Evolutionary conservation across 2,797 vertebrate species (phyloP).

Genomic region (Gallinago nigripennis): DNA sequence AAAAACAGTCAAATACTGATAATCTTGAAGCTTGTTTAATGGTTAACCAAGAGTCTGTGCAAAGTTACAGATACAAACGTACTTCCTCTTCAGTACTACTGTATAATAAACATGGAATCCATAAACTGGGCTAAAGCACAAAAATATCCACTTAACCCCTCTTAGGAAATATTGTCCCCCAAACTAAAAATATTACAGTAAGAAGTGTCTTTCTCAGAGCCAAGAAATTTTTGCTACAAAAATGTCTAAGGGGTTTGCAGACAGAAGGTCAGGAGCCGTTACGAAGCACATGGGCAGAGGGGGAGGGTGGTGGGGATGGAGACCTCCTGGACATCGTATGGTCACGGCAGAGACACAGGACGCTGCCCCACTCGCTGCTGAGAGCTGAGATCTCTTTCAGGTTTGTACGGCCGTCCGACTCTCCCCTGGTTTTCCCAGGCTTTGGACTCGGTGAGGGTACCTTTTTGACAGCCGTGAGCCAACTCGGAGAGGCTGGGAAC

Average conservation of each 20-base stretch:
- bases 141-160: constrained; percentile 77
- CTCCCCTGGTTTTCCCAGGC: background rate
- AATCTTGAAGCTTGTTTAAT: constrained; percentile 72
- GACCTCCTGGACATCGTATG: background rate
- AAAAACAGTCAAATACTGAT: constrained; percentile 80
- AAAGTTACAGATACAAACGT: constrained; percentile 81
- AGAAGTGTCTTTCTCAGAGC: constrained; percentile 79
- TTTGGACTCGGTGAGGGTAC: background rate
- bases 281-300: constrained; percentile 55
- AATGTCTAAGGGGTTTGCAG: constrained; percentile 70
- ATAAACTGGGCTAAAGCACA: constrained; percentile 82
- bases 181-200: constrained; percentile 80
- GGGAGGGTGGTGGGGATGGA: background rate
- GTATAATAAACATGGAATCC: constrained; percentile 77
- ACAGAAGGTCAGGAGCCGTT: constrained; percentile 59
- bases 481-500: background rate
- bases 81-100: constrained; percentile 76
- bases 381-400: background rate
- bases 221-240: constrained; percentile 78
- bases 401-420: background rate
- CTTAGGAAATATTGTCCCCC: constrained; percentile 78
- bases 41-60: constrained; percentile 76
- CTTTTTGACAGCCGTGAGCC: background rate
- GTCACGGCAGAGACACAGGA: background rate
- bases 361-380: background rate